Percentiles rank a stretch among this genome's conserved stretches.
These are phyloP conservation scores for Pteronura brasiliensis DNA, from an alignment of 2,113 vertebrate genomes.

Conservation along the genomic window DNA sequence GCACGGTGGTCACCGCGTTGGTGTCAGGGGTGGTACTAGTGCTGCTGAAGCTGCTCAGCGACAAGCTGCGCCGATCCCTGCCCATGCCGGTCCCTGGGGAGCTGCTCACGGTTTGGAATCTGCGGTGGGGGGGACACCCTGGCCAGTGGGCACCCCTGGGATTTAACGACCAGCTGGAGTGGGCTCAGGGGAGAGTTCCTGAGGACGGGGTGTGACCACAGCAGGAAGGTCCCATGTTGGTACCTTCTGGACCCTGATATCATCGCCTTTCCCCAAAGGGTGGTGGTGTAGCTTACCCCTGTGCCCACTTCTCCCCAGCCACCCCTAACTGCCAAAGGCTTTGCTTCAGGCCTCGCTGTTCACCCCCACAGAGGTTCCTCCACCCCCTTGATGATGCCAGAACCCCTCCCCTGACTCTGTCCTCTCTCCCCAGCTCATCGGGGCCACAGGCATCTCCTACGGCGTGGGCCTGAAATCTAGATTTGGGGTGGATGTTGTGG, in stretches of 20 bases:
- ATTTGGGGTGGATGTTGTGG: conserved; percentile 88
- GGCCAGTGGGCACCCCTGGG: neutral
- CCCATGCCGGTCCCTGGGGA: conserved; percentile 93
- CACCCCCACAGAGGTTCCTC: neutral
- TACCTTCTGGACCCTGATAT: neutral
- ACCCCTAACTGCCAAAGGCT: neutral
- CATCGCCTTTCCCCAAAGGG: neutral
- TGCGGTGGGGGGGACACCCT: neutral
- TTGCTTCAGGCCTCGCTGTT: neutral
- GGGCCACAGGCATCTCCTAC: conserved; percentile 89
- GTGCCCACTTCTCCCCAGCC: neutral
- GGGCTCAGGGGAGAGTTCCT: neutral
- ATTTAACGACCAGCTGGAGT: neutral
- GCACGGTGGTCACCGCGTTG: conserved; percentile 86
- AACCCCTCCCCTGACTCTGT: neutral
- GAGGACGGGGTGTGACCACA: neutral
- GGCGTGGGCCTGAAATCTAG: conserved; percentile 75
- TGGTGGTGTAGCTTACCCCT: neutral
- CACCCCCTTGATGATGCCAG: neutral
- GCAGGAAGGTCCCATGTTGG: neutral
- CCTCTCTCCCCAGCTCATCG: conserved; percentile 85
- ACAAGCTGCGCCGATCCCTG: conserved; percentile 82
- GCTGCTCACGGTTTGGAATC: conserved; percentile 87
- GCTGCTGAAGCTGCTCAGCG: conserved; percentile 89
- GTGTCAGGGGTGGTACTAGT: conserved; percentile 87